Evolutionary conservation across 2,113 vertebrate species (phyloP), one percentile per base, ranked within the genome.

Genomic region (Ctenomys sociabilis): DNA sequence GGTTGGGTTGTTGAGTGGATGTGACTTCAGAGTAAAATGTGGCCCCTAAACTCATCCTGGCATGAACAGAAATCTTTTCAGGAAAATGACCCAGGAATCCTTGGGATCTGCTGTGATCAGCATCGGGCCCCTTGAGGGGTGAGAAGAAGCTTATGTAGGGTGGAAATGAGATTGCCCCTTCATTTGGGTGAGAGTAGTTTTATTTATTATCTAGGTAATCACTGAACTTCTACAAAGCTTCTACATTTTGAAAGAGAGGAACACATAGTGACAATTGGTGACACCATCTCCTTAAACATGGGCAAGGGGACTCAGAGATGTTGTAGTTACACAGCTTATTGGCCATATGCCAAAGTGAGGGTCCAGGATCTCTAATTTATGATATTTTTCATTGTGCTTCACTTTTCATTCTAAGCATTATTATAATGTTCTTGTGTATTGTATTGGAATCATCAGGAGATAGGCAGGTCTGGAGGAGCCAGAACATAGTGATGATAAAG

Each of bases 21-120:
- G 12, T 75, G 63, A 83, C 32, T 57, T 52, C 52, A 82, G 59
- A 85, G 88, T 80, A 37, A 9, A n/a, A 1, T 14, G 37, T 83
- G 32, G n/a, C 54, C 52, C 63, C 45, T 10, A 91, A 32, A 45
- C 83, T 77, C 80, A 72, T 32, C 73, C 87, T 93, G 84, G 83
- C 81, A 91, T 87, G 96, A 94, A 97, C 91, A 96, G 96, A 97
- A 97, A 95, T 95, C 93, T 94, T 97, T 26, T 64, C 13, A 37
- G 64, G 43, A 35, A 81, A 81, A 26, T 63, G 63, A 64, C 24
- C 57, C 21, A 3, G 32, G 68, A 49, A n/a, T 73, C n/a, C 26
- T 85, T 35, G 35, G 49, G 10, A 1, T 35, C 32, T 87, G 1
- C 37, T 35, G 0, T 40, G 4, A 45, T 61, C 70, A 35, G 16